Percentiles rank a stretch among this genome's conserved stretches.
Evolutionary conservation across 2,888 invertebrate genomes (phyloP).

Genomic region (Alitta virens): DNA sequence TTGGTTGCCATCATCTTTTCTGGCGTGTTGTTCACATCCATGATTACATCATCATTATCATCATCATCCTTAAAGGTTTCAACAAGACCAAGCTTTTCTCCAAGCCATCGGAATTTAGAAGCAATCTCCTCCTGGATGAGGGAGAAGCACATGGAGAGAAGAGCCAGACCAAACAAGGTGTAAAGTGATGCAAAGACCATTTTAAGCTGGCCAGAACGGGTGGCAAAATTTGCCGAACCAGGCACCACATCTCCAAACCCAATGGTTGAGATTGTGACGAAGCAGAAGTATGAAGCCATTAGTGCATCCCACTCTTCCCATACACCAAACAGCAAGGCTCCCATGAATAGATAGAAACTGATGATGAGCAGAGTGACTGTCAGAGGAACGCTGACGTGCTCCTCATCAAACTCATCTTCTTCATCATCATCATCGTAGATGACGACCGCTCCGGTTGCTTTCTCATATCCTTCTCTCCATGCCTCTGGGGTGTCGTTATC

Average conservation of each 20-base stretch:
- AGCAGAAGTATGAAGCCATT: conserved; percentile 54
- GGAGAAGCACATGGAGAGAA: conserved; percentile 57
- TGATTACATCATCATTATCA: background rate
- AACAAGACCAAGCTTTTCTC: conserved; percentile 48
- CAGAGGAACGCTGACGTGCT: conserved; percentile 52
- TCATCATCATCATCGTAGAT: conserved; percentile 46
- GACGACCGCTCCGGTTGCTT: conserved; percentile 31
- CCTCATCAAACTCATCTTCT: conserved; percentile 51
- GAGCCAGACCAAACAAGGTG: conserved; percentile 57
- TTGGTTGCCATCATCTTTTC: no score
- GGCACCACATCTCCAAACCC: conserved; percentile 53
- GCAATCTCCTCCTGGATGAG: conserved; percentile 57
- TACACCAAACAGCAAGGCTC: conserved; percentile 52
- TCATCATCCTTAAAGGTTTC: conserved; percentile 11
- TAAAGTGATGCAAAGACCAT: conserved; percentile 51
- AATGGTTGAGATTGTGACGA: conserved; percentile 55
- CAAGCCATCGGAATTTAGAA: conserved; percentile 53
- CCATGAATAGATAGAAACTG: conserved; percentile 54
- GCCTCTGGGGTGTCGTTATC: conserved; percentile 17
- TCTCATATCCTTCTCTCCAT: conserved; percentile 25
- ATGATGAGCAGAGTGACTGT: conserved; percentile 55
- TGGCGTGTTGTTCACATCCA: no score
- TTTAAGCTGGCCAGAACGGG: conserved; percentile 44
- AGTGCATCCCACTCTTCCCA: conserved; percentile 53
- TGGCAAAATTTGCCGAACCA: conserved; percentile 40